Evolutionary conservation across 2,797 vertebrate species (phyloP), one percentile per base, ranked within the genome.

Genomic region (Manis crassicaudata): DNA sequence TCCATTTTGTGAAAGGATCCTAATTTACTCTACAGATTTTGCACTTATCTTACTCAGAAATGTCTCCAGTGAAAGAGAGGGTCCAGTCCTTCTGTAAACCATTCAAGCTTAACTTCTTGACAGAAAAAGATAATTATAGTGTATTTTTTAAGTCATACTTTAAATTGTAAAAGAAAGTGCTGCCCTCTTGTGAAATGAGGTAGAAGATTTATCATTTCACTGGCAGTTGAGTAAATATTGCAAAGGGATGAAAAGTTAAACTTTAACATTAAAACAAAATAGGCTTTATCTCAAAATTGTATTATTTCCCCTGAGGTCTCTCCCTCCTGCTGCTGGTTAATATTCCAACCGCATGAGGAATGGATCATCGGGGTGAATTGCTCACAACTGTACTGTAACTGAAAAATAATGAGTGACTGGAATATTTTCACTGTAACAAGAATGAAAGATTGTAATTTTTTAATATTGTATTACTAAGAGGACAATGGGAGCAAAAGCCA

Each of bases 151-250:
- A 68, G 62, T 87, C 65, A 54, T 93, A 91, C 67, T 97, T 96
- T 68, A 96, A 96, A 95, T 94, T 92, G 96, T 92, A 87, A 96
- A 97, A 97, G 96, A 97, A 97, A 97, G 86, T 97, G 92, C 91
- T 96, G 95, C 90, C 97, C 96, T 97, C 96, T 97, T 96, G 94
- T 97, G 97, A 97, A 98, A 94, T 89, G 92, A 96, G 95, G 79
- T 84, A 97, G 82, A 82, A 94, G 96, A 97, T 97, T 96, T 97
- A 82, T 96, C 94, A 94, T 82, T 95, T 95, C 92, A 72, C n/a
- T 70, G 95, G 94, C 88, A 96, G 65, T 46, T 96, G 79, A 67
- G 68, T 93, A 92, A 98, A 97, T 94, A 97, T 21, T 87, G 80
- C n/a, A 82, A 81, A 60, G n/a, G 70, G 18, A 95, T 83, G 92